phyloP scores from a whole-genome alignment of 2,888 invertebrate genomes.

The Pandemis cinnamomeana region DNA sequence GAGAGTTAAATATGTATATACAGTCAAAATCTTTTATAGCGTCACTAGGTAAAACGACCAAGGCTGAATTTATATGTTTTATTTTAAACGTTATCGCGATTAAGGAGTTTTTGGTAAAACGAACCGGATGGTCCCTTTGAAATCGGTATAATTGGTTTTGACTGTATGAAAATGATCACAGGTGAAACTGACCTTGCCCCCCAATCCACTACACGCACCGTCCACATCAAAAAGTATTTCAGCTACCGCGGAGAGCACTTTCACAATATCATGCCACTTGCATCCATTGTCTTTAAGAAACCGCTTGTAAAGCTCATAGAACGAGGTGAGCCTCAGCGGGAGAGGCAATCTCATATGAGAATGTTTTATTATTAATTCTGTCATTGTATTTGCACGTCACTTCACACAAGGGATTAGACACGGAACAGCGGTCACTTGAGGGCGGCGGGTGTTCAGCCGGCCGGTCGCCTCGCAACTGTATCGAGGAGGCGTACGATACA shows the following conservation, averaged over 20 bases:
- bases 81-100: too few relatives aligned
- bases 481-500: conserved; percentile 53
- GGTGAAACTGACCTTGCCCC: conserved; percentile 76
- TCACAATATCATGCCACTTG: conserved; percentile 80
- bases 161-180: neutral
- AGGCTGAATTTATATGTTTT: too few relatives aligned
- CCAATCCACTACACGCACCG: conserved; percentile 71
- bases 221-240: conserved; percentile 80
- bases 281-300: conserved; percentile 80
- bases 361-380: conserved; percentile 68
- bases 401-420: conserved; percentile 44
- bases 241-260: conserved; percentile 73
- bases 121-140: too few relatives aligned
- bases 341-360: conserved; percentile 59
- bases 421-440: conserved; percentile 44
- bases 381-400: conserved; percentile 65
- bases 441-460: conserved; percentile 70
- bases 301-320: conserved; percentile 77
- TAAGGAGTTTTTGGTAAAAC: too few relatives aligned
- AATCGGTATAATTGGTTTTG: too few relatives aligned
- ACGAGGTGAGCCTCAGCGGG: conserved; percentile 69
- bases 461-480: conserved; percentile 74
- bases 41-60: too few relatives aligned
- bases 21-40: too few relatives aligned
- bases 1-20: neutral